phyloP scores from a whole-genome alignment of 2,888 invertebrate genomes.

The Crocallis elinguaria region DNA sequence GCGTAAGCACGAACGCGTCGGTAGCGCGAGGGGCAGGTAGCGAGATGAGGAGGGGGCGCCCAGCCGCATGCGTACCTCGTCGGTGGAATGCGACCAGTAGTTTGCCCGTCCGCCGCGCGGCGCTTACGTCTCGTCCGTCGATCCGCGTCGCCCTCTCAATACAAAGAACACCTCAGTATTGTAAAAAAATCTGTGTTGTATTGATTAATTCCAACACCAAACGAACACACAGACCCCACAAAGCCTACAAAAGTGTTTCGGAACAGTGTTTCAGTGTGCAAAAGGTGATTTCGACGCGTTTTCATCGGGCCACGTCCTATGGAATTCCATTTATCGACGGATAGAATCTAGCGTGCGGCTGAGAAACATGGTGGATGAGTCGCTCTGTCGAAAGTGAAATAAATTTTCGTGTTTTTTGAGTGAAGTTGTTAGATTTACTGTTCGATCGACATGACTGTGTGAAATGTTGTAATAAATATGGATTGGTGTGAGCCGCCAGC shows the following conservation, averaged over 20 bases:
- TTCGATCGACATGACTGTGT: conserved; percentile 41
- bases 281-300: conserved; percentile 60
- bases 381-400: conserved; percentile 70
- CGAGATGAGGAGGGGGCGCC: conserved; percentile 44
- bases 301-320: conserved; percentile 76
- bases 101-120: conserved; percentile 72
- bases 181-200: conserved; percentile 84
- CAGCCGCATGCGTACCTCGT: conserved; percentile 76
- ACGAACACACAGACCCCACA: conserved; percentile 58
- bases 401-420: conserved; percentile 71
- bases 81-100: conserved; percentile 67
- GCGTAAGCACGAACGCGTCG: conserved; percentile 68
- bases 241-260: conserved; percentile 40
- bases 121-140: conserved; percentile 57
- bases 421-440: conserved; percentile 45
- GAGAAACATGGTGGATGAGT: conserved; percentile 80
- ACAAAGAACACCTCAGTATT: conserved; percentile 83
- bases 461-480: conserved; percentile 68
- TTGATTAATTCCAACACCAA: conserved; percentile 82
- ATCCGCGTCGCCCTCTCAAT: conserved; percentile 68
- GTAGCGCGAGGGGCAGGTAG: conserved; percentile 39
- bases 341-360: conserved; percentile 78
- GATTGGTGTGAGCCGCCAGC: conserved; percentile 65
- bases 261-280: conserved; percentile 47
- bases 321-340: conserved; percentile 84